Evolutionary conservation across 2,113 vertebrate species (phyloP), one percentile per base, ranked within the genome.

Genomic region (Cheirogaleus medius): DNA sequence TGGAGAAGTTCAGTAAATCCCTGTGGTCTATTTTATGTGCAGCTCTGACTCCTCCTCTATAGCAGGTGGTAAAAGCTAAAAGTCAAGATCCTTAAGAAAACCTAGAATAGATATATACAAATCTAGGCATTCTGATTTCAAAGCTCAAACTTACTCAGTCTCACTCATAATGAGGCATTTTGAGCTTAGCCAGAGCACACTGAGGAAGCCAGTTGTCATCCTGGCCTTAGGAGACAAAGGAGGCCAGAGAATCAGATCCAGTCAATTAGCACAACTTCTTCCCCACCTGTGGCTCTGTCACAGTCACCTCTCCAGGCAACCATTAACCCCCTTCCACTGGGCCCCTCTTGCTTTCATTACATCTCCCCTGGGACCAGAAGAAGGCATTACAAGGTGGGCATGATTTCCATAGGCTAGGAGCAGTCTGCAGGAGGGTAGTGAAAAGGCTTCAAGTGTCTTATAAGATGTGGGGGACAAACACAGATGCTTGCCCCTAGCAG

Each of bases 201-300:
- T 11, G 52, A 77, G 17, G 69, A n/a, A 74, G 34, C 56, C 37
- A 25, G 20, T 27, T 80, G 8, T 82, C 42, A 78, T 74, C 29
- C 21, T 68, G 69, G 32, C 44, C 66, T 52, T 52, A 20, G 39
- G 74, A 71, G 32, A 39, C 73, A 66, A 63, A 7, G 3, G 29
- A 82, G 66, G 37, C 54, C 47, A 5, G 52, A 66, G 63, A 95
- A 18, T 44, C 63, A 32, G 34, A 76, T 58, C 32, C 56, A 93
- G 20, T 87, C 95, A 69, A 95, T 95, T 87, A 96, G 17, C 80
- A 37, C 49, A 37, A 25, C 73, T 91, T 96, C 68, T 93, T 97
- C 68, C 3, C 56, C 21, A 63, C 69, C 39, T 68, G 32, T 32
- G 84, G 20, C 34, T 84, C 83, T 49, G 37, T 64, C 73, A 77